Evolutionary conservation across 2,113 vertebrate genomes (phyloP).

Genomic region (Rhinolophus sinicus): DNA sequence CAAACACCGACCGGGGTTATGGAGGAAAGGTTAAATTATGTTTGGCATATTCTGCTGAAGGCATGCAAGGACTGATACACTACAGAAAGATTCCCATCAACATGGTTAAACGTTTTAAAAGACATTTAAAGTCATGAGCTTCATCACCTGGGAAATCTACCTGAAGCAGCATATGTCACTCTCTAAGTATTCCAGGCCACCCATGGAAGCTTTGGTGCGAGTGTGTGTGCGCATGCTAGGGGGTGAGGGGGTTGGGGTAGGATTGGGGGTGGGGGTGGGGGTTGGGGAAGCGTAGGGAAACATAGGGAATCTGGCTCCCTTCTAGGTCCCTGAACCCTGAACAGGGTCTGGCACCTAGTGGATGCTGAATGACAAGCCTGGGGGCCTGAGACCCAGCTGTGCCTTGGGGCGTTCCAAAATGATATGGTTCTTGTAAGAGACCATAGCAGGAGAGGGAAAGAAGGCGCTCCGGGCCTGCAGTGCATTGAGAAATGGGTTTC

Average conservation of each 20-base stretch:
- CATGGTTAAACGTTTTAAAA: neutral
- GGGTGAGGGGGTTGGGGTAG: neutral
- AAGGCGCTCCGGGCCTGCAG: neutral
- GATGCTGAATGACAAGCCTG: neutral
- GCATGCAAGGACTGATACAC: neutral
- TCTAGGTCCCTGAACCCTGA: neutral
- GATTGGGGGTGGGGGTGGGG: no score
- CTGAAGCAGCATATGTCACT: neutral
- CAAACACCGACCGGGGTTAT: neutral
- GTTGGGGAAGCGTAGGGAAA: neutral
- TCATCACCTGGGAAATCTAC: neutral
- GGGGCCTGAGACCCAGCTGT: neutral
- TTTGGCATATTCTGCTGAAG: slow-evolving; percentile 18
- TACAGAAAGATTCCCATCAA: neutral
- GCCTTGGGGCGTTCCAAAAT: neutral
- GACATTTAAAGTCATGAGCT: neutral
- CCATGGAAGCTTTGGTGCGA: neutral
- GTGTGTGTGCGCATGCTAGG: no score
- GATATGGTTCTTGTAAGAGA: neutral
- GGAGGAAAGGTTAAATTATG: neutral
- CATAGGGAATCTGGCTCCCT: neutral
- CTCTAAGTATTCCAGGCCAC: neutral
- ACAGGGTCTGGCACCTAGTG: neutral
- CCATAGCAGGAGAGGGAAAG: neutral
- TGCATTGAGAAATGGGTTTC: neutral